These are phyloP conservation scores for Bilobella aurantiaca DNA, from an alignment of 1,140 invertebrate genomes.

Conservation along the genomic window DNA sequence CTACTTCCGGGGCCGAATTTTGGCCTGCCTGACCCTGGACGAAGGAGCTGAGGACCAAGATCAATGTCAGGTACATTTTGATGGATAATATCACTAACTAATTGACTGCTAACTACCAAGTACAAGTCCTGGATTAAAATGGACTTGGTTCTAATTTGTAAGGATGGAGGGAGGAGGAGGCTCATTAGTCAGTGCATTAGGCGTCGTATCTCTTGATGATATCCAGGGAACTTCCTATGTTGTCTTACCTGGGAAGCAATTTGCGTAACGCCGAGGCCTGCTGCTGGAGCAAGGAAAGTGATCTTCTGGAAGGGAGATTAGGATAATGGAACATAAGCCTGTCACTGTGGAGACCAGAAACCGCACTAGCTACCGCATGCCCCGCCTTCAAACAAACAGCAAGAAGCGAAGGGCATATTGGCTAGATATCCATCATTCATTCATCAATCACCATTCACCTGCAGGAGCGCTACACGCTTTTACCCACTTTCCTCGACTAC, in stretches of 20 bases:
- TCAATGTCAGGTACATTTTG: not conserved
- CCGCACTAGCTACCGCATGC: not conserved
- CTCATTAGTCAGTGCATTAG: slow-evolving; percentile 2
- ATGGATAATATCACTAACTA: not conserved
- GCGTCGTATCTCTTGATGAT: not conserved
- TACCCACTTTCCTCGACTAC: no score
- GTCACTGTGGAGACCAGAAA: no score
- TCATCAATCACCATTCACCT: no score
- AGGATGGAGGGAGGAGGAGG: not conserved
- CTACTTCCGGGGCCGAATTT: not conserved
- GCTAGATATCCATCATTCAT: no score
- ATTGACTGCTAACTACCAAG: not conserved
- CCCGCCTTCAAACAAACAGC: not conserved
- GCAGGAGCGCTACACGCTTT: no score
- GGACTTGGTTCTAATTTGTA: not conserved
- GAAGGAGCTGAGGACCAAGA: not conserved
- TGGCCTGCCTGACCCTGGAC: not conserved
- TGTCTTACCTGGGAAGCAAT: slow-evolving; percentile 3
- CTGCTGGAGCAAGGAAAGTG: not conserved
- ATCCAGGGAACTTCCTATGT: not conserved
- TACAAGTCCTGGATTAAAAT: slow-evolving; percentile 1
- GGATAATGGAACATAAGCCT: not conserved
- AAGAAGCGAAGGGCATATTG: no score
- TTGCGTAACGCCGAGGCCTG: no score
- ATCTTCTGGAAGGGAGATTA: not conserved